A percentile compares a stretch with the other conserved stretches of the same genome.
Conservation (phyloP, 2,888 invertebrate genomes). For the Thymelicus lineola region DNA sequence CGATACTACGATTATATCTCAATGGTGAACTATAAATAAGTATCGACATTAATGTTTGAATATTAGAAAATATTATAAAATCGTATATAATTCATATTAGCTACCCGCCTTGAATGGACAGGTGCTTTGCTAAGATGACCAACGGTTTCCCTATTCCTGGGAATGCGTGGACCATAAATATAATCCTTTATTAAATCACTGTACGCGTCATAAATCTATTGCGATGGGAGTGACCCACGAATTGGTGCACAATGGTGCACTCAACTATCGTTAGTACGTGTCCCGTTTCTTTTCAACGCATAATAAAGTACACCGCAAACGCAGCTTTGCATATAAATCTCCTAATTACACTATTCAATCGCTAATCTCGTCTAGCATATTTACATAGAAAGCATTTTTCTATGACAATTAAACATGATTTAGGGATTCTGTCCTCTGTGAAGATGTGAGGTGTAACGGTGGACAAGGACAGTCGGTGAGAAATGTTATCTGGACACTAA, state of each 20-base stretch:
- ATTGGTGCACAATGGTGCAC: slow-evolving; percentile 67
- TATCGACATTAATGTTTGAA: too few relatives aligned
- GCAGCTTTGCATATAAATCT: slow-evolving; percentile 84
- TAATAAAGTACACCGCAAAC: slow-evolving; percentile 82
- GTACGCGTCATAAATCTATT: slow-evolving; percentile 74
- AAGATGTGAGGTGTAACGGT: slow-evolving; percentile 17
- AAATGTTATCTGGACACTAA: slow-evolving; percentile 9
- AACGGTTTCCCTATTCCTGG: slow-evolving; percentile 53
- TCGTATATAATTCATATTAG: neutral
- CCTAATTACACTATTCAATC: slow-evolving; percentile 80
- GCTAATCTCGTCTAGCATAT: slow-evolving; percentile 76
- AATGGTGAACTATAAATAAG: too few relatives aligned
- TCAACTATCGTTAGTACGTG: slow-evolving; percentile 73
- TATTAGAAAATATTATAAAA: too few relatives aligned
- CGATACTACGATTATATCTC: too few relatives aligned
- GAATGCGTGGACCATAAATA: slow-evolving; percentile 68
- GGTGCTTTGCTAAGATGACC: slow-evolving; percentile 46
- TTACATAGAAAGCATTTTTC: slow-evolving; percentile 69
- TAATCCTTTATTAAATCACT: slow-evolving; percentile 76
- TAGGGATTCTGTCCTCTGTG: slow-evolving; percentile 52
- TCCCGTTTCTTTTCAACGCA: slow-evolving; percentile 69
- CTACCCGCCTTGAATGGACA: slow-evolving; percentile 30
- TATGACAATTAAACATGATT: slow-evolving; percentile 75
- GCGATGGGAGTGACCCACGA: slow-evolving; percentile 79
- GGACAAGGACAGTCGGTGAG: slow-evolving; percentile 43